Evolutionary conservation across 1,140 invertebrate species (phyloP).

Genomic region (Lordiphosa clarofinis): DNA sequence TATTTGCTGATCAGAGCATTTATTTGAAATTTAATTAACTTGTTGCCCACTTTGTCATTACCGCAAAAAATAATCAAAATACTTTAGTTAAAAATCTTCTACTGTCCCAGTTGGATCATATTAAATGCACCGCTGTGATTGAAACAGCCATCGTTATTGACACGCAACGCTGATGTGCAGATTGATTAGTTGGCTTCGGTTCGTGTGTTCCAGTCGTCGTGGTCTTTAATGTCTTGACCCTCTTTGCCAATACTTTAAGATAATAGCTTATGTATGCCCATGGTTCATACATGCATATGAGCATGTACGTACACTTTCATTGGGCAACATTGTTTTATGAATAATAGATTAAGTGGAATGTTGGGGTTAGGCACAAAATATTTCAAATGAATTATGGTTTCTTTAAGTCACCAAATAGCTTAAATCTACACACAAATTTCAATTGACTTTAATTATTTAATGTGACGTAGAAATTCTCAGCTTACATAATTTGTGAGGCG

Average conservation of each 20-base stretch:
- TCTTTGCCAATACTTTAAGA: slow-evolving; percentile 4
- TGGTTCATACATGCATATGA: too few species aligned
- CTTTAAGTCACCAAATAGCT: slow-evolving; percentile 14
- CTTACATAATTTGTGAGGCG: slow-evolving; percentile 12
- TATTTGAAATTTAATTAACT: too few species aligned
- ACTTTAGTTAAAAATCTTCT: too few species aligned
- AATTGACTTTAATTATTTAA: slow-evolving; percentile 32
- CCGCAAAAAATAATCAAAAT: too few species aligned
- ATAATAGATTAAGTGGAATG: slow-evolving; percentile 16
- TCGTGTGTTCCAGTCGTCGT: not conserved
- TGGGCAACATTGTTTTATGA: slow-evolving; percentile 9
- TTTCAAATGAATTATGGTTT: slow-evolving; percentile 11
- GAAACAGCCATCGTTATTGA: too few species aligned
- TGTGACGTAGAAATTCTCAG: slow-evolving; percentile 11
- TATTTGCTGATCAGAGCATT: too few species aligned
- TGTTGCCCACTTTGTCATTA: too few species aligned
- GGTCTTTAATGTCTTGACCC: slow-evolving; percentile 2
- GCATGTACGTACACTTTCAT: too few species aligned
- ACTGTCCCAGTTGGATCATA: too few species aligned
- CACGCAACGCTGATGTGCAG: too few species aligned
- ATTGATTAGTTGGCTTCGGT: not conserved
- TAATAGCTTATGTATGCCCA: not conserved
- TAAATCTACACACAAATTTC: slow-evolving; percentile 11
- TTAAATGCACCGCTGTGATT: too few species aligned
- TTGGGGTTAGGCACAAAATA: slow-evolving; percentile 11